These are phyloP conservation scores for Erythrocebus patas DNA, from an alignment of 2,113 vertebrate species.

Conservation along the genomic window DNA sequence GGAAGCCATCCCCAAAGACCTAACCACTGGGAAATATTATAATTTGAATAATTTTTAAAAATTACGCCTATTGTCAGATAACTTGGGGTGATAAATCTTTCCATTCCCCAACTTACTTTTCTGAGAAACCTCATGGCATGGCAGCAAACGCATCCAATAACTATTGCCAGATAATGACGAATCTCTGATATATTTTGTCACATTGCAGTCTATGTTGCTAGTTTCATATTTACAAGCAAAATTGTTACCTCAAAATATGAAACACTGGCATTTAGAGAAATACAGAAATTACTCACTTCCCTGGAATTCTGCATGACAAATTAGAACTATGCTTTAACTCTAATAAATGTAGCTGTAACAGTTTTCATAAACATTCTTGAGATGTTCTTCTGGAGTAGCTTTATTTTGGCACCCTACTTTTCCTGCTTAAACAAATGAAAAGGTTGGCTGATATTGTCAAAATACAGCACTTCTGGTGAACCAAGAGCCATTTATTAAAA, in stretches of 20 bases:
- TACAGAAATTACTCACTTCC: slow-evolving; percentile 82
- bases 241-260: slow-evolving; percentile 78
- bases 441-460: slow-evolving; percentile 85
- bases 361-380: slow-evolving; percentile 86
- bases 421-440: slow-evolving; percentile 85
- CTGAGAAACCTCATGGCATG: slow-evolving; percentile 65
- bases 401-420: slow-evolving; percentile 85
- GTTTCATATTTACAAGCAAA: slow-evolving; percentile 80
- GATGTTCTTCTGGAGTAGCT: slow-evolving; percentile 83
- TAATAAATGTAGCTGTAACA: slow-evolving; percentile 82
- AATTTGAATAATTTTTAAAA: neutral
- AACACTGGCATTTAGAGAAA: slow-evolving; percentile 79
- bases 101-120: slow-evolving; percentile 60
- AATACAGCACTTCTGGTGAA: slow-evolving; percentile 83
- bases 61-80: slow-evolving; percentile 42
- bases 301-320: slow-evolving; percentile 85
- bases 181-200: slow-evolving; percentile 75
- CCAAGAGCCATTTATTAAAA: slow-evolving; percentile 81
- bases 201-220: slow-evolving; percentile 67
- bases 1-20: neutral
- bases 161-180: slow-evolving; percentile 74
- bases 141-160: slow-evolving; percentile 70
- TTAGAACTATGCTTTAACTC: slow-evolving; percentile 76
- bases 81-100: slow-evolving; percentile 64
- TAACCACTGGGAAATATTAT: slow-evolving; percentile 38